Evolutionary conservation across 2,888 invertebrate genomes (phyloP).

Genomic region (Meliscaeva auricollis): DNA sequence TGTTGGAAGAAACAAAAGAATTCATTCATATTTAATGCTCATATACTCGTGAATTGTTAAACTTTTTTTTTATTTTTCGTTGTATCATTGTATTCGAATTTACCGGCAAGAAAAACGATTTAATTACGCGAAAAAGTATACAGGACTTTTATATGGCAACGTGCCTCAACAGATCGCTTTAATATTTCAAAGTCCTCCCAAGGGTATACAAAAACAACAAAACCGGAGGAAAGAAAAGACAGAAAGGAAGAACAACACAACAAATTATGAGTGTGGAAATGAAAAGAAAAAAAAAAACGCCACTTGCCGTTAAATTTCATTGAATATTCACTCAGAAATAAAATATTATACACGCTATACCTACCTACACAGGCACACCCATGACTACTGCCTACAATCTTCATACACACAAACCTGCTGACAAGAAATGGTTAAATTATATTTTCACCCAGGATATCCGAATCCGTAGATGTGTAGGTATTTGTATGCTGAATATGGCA

Average conservation of each 20-base stretch:
- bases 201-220: background rate
- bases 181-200: constrained; percentile 59
- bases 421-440: constrained; percentile 43
- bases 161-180: constrained; percentile 36
- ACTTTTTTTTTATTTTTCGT: constrained; percentile 14
- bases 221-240: background rate
- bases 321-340: constrained; percentile 66
- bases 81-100: constrained; percentile 44
- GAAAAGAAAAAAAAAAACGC: constrained; percentile 50
- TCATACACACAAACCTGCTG: constrained; percentile 11
- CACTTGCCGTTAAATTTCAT: constrained; percentile 53
- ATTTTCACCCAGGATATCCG: constrained; percentile 57
- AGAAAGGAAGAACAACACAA: constrained; percentile 14
- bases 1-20: constrained; percentile 13
- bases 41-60: constrained; percentile 46
- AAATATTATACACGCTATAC: constrained; percentile 34
- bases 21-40: constrained; percentile 55
- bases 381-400: no score
- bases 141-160: constrained; percentile 11
- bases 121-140: constrained; percentile 45
- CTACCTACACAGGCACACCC: background rate
- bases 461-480: background rate
- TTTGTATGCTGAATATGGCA: constrained; percentile 41
- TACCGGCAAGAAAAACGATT: constrained; percentile 30
- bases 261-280: constrained; percentile 38